Evolutionary conservation across 37 sponge, comb jelly and placozoan genomes (phyloP), one percentile per base, ranked within the genome.

Genomic region (Eunapius fragilis): DNA sequence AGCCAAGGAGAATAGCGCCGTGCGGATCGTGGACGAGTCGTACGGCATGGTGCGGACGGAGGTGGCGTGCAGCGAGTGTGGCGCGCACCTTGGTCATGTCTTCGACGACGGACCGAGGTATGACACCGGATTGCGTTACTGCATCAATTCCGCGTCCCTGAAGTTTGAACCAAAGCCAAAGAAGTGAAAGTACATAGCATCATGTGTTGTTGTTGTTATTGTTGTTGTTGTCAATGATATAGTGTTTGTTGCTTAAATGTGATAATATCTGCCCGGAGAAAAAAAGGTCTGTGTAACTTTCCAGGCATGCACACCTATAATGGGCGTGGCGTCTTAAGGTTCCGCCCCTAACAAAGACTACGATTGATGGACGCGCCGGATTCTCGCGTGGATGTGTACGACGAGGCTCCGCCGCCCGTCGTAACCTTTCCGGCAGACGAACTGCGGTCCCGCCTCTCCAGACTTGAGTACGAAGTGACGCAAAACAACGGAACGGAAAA

Each of bases 401-500:
- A 58, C 58, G 78, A 78, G 41, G 11, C 27, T 45, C 78, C 78
- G 41, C 2, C 25, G 35, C 48, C 36, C 0, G n/a, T 80, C 79
- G 82, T 95, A 17, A 80, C 78, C 34, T 95, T 87, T 71, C 80
- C 82, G n/a, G 91, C 92, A 48, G 91, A 95, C 12, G 93, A 95
- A 45, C 76, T 92, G 37, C 75, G 82, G 27, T 49, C 67, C 26
- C 78, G 49, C 31, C 85, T 95, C n/a, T 77, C 90, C 22, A 78
- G 50, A 36, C 88, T 92, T 32, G 85, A 95, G 74, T 95, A 84
- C 28, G 31, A 68, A 36, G 93, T 95, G 38, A 95, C 95, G 23
- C 93, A 90, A 67, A 37, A 85, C 28, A 84, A 87, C 68, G 95
- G 88, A 23, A 88, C 88, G 30, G 88, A 88, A 77, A 33, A 71